Base-by-base conservation (phyloP, 1,140 invertebrate genomes). In the Conus ventricosus region DNA sequence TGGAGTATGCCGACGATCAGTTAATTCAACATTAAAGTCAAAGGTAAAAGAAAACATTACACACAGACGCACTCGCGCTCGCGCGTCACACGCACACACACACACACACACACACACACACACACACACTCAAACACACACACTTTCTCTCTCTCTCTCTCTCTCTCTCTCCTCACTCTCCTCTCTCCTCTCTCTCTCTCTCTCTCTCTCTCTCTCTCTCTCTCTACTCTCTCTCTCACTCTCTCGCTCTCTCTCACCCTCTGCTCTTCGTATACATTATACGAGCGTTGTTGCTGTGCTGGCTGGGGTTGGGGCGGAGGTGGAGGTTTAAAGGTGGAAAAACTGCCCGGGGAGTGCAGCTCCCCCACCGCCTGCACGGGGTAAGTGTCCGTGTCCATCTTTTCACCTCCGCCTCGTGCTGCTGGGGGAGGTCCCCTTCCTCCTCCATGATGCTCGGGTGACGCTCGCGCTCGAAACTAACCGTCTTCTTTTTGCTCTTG, bases 291-390 rank as follows among this genome's bases (percentile, higher is more conserved):
- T 23, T 71, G 67, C 67, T 71, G 67, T 20, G 60, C 11, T 20
- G 17, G 10, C 17, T 11, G 60, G 60, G 60, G 54, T 27, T 17
- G 25, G 6, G 39, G 84, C 27, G 27, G 57, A 17, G 84, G 84
- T 2, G 84, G 39, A 5, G 84, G 84, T 25, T 86, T 86, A 51
- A 86, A 86, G 55, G 84, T 86, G 13, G 84, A 86, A 54, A 86
- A 86, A 76, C 60, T 75, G 6, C 84, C 84, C 63, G 67, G 55
- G 27, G 67, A 86, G 51, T 51, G 63, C n/a, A 60, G 63, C 83
- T 67, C 83, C 57, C 57, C 57, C 10, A 85, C 57, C 0, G 60
- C 53, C 84, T 84, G 55, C 82, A 67, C 57, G n/a, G 82, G 82
- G 27, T 25, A 84, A 67, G 82, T 63, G 54, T 84, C 82, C 23